A percentile compares a stretch with the other conserved stretches of the same genome.
Conservation (phyloP, 1,140 invertebrate genomes). For the Chironomus striatipennis region DNA sequence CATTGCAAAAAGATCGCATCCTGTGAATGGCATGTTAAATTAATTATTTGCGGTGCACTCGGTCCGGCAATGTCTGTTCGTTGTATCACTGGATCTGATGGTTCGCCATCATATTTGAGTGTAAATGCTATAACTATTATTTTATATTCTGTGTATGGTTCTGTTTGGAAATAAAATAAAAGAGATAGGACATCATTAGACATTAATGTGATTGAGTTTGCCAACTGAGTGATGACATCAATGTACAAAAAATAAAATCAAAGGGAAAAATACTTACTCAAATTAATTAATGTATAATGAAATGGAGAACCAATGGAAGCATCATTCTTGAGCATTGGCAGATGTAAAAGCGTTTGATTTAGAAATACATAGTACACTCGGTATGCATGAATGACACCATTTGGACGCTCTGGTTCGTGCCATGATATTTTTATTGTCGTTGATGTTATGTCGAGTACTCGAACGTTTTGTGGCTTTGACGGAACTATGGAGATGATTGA, state of each 20-base stretch:
- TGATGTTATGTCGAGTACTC: conserved; percentile 61
- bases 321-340: conserved; percentile 43
- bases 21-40: conserved; percentile 68
- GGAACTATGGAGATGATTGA: conserved; percentile 50
- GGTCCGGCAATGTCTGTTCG: conserved; percentile 75
- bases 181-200: neutral
- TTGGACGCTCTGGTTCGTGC: conserved; percentile 62
- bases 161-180: conserved; percentile 44
- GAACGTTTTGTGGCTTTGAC: conserved; percentile 71
- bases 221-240: neutral
- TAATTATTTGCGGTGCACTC: conserved; percentile 65
- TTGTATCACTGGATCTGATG: conserved; percentile 60
- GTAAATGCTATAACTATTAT: conserved; percentile 77
- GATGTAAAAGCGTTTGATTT: conserved; percentile 54
- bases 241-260: too few species aligned
- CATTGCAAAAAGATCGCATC: conserved; percentile 73
- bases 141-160: conserved; percentile 72
- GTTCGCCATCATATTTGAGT: conserved; percentile 59
- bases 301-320: conserved; percentile 40
- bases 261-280: conserved; percentile 47
- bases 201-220: neutral
- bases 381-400: conserved; percentile 62
- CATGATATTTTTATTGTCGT: conserved; percentile 69
- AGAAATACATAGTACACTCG: conserved; percentile 59
- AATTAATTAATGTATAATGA: conserved; percentile 47